Base-by-base conservation (phyloP, 1,140 invertebrate species). In the Dendrolimus punctatus region DNA sequence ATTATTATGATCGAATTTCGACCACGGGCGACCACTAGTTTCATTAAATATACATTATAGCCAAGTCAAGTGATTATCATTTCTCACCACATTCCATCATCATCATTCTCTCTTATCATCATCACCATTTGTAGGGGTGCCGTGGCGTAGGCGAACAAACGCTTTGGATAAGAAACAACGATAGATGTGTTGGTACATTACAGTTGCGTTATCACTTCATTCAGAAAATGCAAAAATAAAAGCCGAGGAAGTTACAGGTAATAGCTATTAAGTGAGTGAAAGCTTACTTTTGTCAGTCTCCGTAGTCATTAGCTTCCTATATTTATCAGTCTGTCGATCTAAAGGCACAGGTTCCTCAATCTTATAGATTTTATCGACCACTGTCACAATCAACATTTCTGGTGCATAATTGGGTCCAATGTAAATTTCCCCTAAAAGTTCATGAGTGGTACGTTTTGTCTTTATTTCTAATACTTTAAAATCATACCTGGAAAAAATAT, bases 361-460 rank as follows among this genome's bases (percentile, higher is more conserved):
- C 41, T 76, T 77, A 81, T 90, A 91, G 36, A 93, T 80, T 71
- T 93, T 91, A 71, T 92, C 86, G 6, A 87, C 76, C 57, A 91
- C 88, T 57, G 81, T 80, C 3, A 92, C 75, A 58, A 78, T 89
- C 49, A 55, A 92, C 87, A 66, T 91, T 84, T 89, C 75, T 5
- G 78, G 73, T 6, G 85, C 68, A 9, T 64, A 70, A 41, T 88
- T 83, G 40, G 68, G 61, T 8, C 88, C 88, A 8, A 90, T 65
- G 51, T 88, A 87, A 6, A 89, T 37, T 4, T 83, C 88, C 5
- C 88, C 89, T 8, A 73, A 57, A 10, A 88, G 53, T 49, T 84
- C 73, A 57, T 78, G 71, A 8, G 43, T 66, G 39, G 54, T 69
- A 7, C 71, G 74, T 37, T 68, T 49, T 63, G 78, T 85, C 49